Base-by-base conservation (phyloP, 2,113 vertebrate species). In the Panthera leo region DNA sequence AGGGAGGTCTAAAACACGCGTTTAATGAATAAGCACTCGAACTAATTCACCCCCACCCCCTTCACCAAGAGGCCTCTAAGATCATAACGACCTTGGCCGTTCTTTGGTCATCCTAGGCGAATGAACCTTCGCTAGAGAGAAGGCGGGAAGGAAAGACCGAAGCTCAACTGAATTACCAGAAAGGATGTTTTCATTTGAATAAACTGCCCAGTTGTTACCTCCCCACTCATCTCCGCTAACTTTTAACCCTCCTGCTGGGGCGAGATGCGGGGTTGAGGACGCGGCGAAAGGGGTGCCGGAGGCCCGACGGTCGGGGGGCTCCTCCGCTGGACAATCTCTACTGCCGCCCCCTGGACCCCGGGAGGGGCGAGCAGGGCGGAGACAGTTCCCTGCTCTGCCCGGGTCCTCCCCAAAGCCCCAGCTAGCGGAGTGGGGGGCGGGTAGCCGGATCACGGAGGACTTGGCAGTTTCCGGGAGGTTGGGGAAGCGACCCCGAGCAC, bases 161-260 rank as follows among this genome's bases (percentile, higher is more conserved):
- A 61, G 58, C 53, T 78, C 67, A 39, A 65, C 19, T 29, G 45
- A 93, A 71, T 11, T 42, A 55, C 55, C 53, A 88, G 92, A 95
- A 63, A 91, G 93, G 76, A 95, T 93, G 97, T 98, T 98, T 97
- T 98, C 73, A 55, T 98, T 97, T 25, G n/a, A 98, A 97, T 89
- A 75, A 86, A 93, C 42, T 67, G 51, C 42, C 61, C 83, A 70
- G 51, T 19, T 3, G 85, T 39, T 73, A 94, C 29, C 53, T 71
- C 45, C 78, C 55, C 45, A 16, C n/a, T 48, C 71, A 18, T 68
- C 87, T 82, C 82, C 6, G 53, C 78, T 42, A 89, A 95, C 18
- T 70, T 89, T 36, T 48, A 87, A 76, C 65, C 8, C 42, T 70
- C 42, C 34, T 3, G 87, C 68, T 55, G 36, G 45, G n/a, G 68